phyloP scores from a whole-genome alignment of 2,797 vertebrate species.

The Channallabes apus region DNA sequence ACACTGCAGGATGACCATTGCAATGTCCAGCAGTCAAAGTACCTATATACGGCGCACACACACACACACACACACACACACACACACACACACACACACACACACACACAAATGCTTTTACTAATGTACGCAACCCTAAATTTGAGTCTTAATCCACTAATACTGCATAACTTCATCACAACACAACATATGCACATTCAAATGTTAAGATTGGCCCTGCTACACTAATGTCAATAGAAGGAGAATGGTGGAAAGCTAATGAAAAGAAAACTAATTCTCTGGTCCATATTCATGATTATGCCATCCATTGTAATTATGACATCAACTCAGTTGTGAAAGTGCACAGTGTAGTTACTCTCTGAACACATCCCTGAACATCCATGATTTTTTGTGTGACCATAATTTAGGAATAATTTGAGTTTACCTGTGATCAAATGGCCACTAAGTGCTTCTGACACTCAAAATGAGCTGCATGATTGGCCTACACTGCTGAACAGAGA shows the following conservation, averaged over 20 bases:
- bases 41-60: no score
- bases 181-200: neutral
- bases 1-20: neutral
- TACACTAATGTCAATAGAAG: conserved; percentile 11
- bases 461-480: conserved; percentile 8
- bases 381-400: conserved; percentile 32
- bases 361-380: conserved; percentile 52
- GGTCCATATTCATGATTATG: conserved; percentile 8
- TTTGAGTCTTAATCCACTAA: conserved; percentile 9
- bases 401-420: conserved; percentile 38
- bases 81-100: no score
- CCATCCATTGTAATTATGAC: conserved; percentile 14
- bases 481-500: conserved; percentile 9
- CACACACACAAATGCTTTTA: neutral
- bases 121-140: neutral
- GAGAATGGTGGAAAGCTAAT: conserved; percentile 1
- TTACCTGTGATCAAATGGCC: conserved; percentile 33
- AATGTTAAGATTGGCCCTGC: neutral
- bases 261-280: neutral
- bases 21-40: neutral
- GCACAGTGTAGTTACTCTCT: conserved; percentile 50
- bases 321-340: conserved; percentile 46
- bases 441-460: conserved; percentile 41
- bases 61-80: no score
- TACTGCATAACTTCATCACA: conserved; percentile 3